Evolutionary conservation across 2,797 vertebrate species (phyloP), one percentile per base, ranked within the genome.

Genomic region (Apodemus agrarius): DNA sequence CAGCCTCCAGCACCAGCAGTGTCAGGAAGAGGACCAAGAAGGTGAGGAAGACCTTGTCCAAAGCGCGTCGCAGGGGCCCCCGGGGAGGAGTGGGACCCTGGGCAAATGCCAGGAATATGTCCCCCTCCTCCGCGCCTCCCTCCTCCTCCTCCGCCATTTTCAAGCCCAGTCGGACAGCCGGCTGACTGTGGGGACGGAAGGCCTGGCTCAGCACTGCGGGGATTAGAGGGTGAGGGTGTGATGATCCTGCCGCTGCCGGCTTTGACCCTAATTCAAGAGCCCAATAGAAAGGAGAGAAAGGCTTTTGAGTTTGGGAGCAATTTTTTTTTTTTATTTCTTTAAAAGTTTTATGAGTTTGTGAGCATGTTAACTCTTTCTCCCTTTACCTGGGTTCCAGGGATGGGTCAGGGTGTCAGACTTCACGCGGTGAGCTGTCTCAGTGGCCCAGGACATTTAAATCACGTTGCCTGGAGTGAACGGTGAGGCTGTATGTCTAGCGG

Each of bases 31-130:
- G 69, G 43, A 61, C n/a, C 37, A 98, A 52, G 76, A 97, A 97
- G 59, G 91, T 89, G 46, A 98, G 65, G 80, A 97, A 98, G 40
- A 87, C n/a, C 89, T 96, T 97, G 59, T 97, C 97, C 75, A 96
- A 40, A 61, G 88, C 85, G 16, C 24, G 40, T 16, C 24, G 67
- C 61, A 97, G 4, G 3, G 96, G 94, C 11, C 96, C 94, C 82
- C 97, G 90, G 13, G 90, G 94, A 87, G 88, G 97, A 88, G 75
- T 46, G 13, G 96, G 97, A 8, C 69, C 46, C 46, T 46, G 95
- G 21, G 96, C 96, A 67, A 97, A 97, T 0, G 93, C 93, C 81
- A 97, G 87, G 79, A 97, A 97, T 19, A 97, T 79, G 37, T 97
- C 95, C 2, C 22, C 95, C 29, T 93, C 92, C 0, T 87, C 93